phyloP scores from a whole-genome alignment of 1,140 invertebrate species.

The Schlechtendalia chinensis region DNA sequence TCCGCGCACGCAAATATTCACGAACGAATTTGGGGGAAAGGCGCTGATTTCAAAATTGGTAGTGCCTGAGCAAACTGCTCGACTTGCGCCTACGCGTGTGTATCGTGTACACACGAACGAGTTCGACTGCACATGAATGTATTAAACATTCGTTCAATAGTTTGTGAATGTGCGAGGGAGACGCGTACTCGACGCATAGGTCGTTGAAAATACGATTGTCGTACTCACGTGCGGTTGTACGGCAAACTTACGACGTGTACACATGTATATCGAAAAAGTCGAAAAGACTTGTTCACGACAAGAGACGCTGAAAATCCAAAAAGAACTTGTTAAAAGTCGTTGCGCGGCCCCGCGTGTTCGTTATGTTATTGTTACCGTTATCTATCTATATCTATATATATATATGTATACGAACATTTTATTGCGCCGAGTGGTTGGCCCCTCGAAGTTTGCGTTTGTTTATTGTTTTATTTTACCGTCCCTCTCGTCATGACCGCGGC shows the following conservation, averaged over 20 bases:
- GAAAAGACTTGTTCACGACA: neutral
- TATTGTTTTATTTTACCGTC: slow-evolving; percentile 4
- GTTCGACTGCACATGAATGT: too few species aligned
- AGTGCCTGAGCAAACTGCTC: too few species aligned
- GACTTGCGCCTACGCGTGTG: too few species aligned
- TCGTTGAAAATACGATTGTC: neutral
- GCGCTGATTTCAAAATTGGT: too few species aligned
- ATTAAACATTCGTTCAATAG: too few species aligned
- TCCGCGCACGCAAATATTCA: too few species aligned
- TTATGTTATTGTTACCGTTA: neutral
- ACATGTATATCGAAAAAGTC: too few species aligned
- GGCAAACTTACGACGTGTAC: neutral
- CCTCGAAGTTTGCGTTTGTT: slow-evolving; percentile 11
- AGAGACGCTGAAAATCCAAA: slow-evolving; percentile 13
- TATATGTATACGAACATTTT: neutral
- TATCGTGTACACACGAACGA: too few species aligned
- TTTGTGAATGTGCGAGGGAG: too few species aligned
- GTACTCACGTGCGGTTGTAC: neutral
- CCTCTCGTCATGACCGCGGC: too few species aligned
- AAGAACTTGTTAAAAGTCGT: slow-evolving; percentile 30
- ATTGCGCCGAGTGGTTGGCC: slow-evolving; percentile 23
- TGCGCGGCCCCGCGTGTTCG: neutral
- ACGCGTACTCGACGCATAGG: neutral
- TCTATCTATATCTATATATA: neutral
- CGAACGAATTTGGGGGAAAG: too few species aligned